A percentile compares a stretch with the other conserved stretches of the same genome.
Conservation (phyloP, 2,113 vertebrate species). For the Zeus faber region DNA sequence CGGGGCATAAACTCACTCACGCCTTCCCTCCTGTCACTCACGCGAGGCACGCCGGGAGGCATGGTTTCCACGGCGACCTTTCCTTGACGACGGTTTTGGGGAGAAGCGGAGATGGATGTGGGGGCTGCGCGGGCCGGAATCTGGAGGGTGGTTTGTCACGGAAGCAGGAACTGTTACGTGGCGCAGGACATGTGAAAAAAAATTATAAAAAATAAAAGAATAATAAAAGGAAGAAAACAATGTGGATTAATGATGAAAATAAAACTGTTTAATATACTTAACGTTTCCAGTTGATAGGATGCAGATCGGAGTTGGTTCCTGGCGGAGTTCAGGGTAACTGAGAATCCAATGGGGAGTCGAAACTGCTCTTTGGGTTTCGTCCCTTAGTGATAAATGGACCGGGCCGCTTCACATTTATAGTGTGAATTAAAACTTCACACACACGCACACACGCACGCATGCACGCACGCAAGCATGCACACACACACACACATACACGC, state of each 20-base stretch:
- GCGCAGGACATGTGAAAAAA: too few relatives aligned
- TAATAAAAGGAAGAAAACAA: not conserved
- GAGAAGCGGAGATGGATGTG: not conserved
- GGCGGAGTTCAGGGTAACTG: slow-evolving; percentile 33
- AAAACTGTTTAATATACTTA: too few relatives aligned
- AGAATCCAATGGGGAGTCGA: slow-evolving; percentile 46
- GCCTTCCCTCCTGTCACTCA: slow-evolving; percentile 66
- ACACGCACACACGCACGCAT: too few relatives aligned
- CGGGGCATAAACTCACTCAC: slow-evolving; percentile 55
- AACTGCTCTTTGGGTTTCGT: slow-evolving; percentile 46
- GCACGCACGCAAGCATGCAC: too few relatives aligned
- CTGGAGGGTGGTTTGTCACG: too few relatives aligned
- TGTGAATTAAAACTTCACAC: slow-evolving; percentile 73
- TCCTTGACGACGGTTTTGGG: slow-evolving; percentile 64
- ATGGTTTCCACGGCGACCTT: slow-evolving; percentile 72
- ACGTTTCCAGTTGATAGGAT: too few relatives aligned
- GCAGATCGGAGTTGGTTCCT: slow-evolving; percentile 26
- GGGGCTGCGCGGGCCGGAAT: too few relatives aligned
- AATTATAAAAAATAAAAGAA: not conserved
- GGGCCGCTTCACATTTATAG: slow-evolving; percentile 58
- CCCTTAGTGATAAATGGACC: slow-evolving; percentile 54
- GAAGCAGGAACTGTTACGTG: too few relatives aligned
- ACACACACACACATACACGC: too few relatives aligned
- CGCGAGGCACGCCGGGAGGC: slow-evolving; percentile 67
- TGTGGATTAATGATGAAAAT: too few relatives aligned